Base-by-base conservation (phyloP, 30 jellyfish, hydroid and myxozoan genomes). In the Pelagia noctiluca region DNA sequence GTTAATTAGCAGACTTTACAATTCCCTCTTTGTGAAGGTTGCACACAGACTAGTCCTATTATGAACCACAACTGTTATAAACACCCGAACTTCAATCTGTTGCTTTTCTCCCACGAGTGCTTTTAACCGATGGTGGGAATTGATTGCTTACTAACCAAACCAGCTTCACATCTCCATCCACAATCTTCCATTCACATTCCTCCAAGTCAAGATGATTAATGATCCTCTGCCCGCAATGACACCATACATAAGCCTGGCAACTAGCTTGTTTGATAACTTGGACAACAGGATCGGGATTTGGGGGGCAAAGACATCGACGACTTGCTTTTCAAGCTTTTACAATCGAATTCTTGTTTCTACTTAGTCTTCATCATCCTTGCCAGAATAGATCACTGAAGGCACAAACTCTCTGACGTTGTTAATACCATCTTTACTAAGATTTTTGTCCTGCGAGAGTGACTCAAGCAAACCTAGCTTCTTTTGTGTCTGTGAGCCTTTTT, bases 271-370 rank as follows among this genome's bases (percentile, higher is more conserved):
- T 81, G 82, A 78, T 60, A 33, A 68, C 91, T 35, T 81, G 91
- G 42, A 81, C 65, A 23, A 66, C 91, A 38, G 91, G 47, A 81
- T 81, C 91, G 35, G 34, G 85, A 60, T 78, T 70, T 5, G 89
- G 89, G n/a, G 49, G 80, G 89, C 89, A 78, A 57, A 4, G 89
- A 49, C 89, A 78, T 78, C 49, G 82, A 78, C 7, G 89, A 57
- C 31, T 26, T 78, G 1, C 36, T 78, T 65, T 78, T 62, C 67
- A 78, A 33, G 28, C 57, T 37, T 78, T 42, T 78, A 78, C 46
- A 62, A 29, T 35, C 69, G 82, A 50, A 78, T 63, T 78, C 89
- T 62, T 63, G 89, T 62, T 26, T 78, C 71, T 30, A 78, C 81
- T 53, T 75, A 75, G 34, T 54, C 49, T 54, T 78, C 81, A 37